These are phyloP conservation scores for Rissa tridactyla DNA, from an alignment of 2,113 vertebrate genomes.

Conservation along the genomic window DNA sequence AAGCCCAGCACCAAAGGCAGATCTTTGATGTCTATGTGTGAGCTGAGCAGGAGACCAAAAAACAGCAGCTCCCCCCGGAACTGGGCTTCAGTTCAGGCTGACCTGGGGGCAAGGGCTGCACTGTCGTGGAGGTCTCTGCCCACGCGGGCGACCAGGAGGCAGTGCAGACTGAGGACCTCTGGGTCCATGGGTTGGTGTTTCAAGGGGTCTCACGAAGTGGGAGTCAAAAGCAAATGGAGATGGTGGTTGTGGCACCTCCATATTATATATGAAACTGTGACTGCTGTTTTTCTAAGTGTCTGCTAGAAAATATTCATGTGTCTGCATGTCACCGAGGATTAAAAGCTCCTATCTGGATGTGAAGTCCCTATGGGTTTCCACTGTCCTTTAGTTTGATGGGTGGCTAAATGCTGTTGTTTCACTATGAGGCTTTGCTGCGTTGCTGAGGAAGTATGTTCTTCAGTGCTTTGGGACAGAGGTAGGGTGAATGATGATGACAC, in stretches of 20 bases:
- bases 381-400: background rate
- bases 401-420: background rate
- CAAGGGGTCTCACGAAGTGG: background rate
- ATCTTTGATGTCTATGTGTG: background rate
- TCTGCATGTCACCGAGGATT: background rate
- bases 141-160: background rate
- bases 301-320: background rate
- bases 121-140: background rate
- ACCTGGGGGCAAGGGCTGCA: background rate
- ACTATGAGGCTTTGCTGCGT: accelerated
- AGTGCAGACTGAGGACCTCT: background rate
- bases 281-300: background rate
- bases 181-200: background rate
- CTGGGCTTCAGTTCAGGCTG: background rate
- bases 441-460: background rate
- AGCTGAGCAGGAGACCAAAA: background rate
- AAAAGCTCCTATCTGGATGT: background rate
- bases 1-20: background rate
- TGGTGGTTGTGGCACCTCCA: background rate
- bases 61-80: background rate
- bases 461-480: background rate
- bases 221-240: background rate
- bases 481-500: background rate
- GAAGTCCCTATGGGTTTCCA: background rate
- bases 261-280: background rate